Evolutionary conservation across 2,888 invertebrate species (phyloP).

Genomic region (Caenorhabditis doughertyi): DNA sequence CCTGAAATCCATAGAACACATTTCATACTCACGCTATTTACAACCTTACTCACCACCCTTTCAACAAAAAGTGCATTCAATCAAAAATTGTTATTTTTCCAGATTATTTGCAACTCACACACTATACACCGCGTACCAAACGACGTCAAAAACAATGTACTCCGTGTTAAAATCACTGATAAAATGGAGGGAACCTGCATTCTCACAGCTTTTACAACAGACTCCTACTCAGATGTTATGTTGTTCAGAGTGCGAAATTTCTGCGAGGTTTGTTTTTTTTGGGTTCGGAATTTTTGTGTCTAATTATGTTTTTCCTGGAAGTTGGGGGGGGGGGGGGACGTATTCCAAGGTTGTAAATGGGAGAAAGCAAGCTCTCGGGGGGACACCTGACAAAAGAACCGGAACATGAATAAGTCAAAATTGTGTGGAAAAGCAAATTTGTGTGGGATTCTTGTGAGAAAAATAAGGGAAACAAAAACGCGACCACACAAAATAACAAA

Average conservation of each 20-base stretch:
- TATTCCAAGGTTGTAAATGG: slow-evolving; percentile 8
- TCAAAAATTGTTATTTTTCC: slow-evolving; percentile 24
- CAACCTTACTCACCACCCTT: not conserved
- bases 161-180: slow-evolving; percentile 44
- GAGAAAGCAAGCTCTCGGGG: slow-evolving; percentile 2
- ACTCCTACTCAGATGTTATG: slow-evolving; percentile 42
- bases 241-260: slow-evolving; percentile 47
- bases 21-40: not conserved
- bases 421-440: slow-evolving; percentile 11
- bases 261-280: slow-evolving; percentile 52
- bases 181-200: slow-evolving; percentile 62
- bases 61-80: slow-evolving; percentile 7
- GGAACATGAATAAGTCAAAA: slow-evolving; percentile 48
- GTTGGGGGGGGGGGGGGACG: no score
- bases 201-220: slow-evolving; percentile 37
- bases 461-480: not conserved
- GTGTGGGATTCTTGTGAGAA: not conserved
- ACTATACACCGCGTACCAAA: slow-evolving; percentile 46
- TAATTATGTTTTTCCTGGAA: not conserved
- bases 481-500: not conserved
- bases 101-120: slow-evolving; percentile 60
- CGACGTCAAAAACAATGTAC: slow-evolving; percentile 43
- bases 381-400: slow-evolving; percentile 31
- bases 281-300: not conserved
- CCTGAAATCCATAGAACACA: no score